Evolutionary conservation across 2,888 invertebrate genomes (phyloP), one percentile per base, ranked within the genome.

Genomic region (Nysson spinosus): DNA sequence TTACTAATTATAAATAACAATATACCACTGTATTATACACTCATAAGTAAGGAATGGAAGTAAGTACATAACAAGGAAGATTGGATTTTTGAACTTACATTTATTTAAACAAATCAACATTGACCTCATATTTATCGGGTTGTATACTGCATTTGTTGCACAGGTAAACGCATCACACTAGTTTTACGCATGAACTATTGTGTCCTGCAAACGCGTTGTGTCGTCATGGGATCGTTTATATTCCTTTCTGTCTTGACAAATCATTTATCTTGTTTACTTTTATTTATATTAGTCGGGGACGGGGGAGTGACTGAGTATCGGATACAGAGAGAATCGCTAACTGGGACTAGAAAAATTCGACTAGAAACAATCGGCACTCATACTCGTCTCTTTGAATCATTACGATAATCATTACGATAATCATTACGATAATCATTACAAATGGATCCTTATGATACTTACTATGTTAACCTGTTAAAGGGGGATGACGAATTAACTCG

Each of bases 91-190:
- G 76, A 86, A 86, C 85, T 87, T 87, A 87, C 85, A 87, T 87
- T 87, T 87, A 87, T 87, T 87, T 85, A 87, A 87, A 87, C 87
- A 87, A 87, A 87, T 87, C 85, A 86, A 86, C 86, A 87, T 86
- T 85, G 85, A 87, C 83, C 87, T 85, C 86, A 84, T 86, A 84
- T 72, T 84, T 87, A 86, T n/a, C 82, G 83, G 85, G 84, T 85
- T 85, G 80, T 83, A 83, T 85, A 83, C 81, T 83, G 83, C 82
- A 83, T 84, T 80, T 80, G 82, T 83, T 83, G 82, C 78, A 85
- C 84, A 82, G 80, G 80, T 81, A 85, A n/a, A 85, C 84, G 84
- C 81, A 81, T 83, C 81, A 79, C 79, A 81, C 82, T 85, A 83
- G n/a, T 64, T 24, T 24, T 77, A 77, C 78, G 82, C 81, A 85